Percentiles rank a stretch among this genome's conserved stretches.
These are phyloP conservation scores for Dasyprocta punctata DNA, from an alignment of 2,113 vertebrate genomes.

Conservation along the genomic window DNA sequence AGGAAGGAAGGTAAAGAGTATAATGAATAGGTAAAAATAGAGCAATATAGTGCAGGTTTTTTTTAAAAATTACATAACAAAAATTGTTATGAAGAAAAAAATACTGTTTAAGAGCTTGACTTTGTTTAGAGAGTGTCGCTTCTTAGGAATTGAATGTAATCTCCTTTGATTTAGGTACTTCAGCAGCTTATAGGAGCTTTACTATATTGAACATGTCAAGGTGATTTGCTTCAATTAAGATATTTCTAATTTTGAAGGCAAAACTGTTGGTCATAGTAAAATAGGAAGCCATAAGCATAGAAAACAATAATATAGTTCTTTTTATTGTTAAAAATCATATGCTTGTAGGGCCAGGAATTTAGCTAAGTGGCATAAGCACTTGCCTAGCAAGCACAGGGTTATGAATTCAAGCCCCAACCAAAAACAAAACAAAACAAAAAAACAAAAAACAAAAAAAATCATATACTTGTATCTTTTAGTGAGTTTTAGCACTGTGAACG, in stretches of 20 bases:
- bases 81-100: conserved; percentile 22
- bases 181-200: conserved; percentile 56
- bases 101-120: background rate
- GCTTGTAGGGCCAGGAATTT: too few species aligned
- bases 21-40: background rate
- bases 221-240: conserved; percentile 34
- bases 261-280: conserved; percentile 28
- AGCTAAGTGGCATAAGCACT: too few species aligned
- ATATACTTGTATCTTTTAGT: background rate
- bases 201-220: conserved; percentile 34
- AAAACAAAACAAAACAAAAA: too few species aligned
- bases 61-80: background rate
- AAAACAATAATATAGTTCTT: conserved; percentile 11
- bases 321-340: background rate
- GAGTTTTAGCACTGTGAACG: conserved; percentile 21
- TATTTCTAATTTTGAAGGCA: conserved; percentile 54
- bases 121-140: conserved; percentile 55
- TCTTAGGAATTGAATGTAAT: conserved; percentile 55
- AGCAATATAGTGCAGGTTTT: background rate
- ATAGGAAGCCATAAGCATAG: background rate
- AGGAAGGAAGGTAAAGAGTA: background rate
- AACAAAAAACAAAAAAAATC: too few species aligned
- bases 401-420: too few species aligned
- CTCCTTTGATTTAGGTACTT: conserved; percentile 48
- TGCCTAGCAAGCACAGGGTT: too few species aligned